Evolutionary conservation across 2,113 vertebrate genomes (phyloP), one percentile per base, ranked within the genome.

Genomic region (Pimephales promelas): DNA sequence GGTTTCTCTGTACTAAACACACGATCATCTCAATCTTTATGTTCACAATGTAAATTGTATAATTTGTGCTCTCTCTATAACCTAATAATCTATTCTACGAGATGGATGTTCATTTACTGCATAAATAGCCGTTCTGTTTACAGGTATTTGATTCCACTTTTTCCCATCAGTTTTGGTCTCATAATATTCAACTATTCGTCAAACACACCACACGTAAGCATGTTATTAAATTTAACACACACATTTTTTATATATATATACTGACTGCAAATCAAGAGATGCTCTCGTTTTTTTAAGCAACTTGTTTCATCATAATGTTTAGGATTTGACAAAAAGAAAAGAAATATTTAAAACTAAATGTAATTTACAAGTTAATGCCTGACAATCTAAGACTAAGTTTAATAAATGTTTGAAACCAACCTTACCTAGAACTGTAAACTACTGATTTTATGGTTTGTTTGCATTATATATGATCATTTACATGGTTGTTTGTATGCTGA

Each of bases 1-100:
- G 82, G 78, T 86, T 88, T 88, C 79, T 84, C 68, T 31, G 36
- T 83, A 62, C 68, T 83, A 52, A 73, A 81, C 81, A 82, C 56
- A 36, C 56, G 22, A 9, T 40, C n/a, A 73, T 82, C 56, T 47
- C 9, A 16, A 5, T 61, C 47, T 24, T 2, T 40, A 26, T 68
- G 26, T 73, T 13, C 24, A 16, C 7, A 78, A 45, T 61, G 8
- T 8, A 78, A 28, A 45, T 2, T 43, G 7, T 43, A 61, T 26
- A 18, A 78, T 26, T 43, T 24, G 18, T 8, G 22, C 24, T 40
- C 4, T 78, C 56, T 61, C 56, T 73, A 9, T 16, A 56, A 22
- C 26, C 8, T 76, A 22, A 8, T 10, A 4, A 49, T 43, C 1
- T 66, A 4, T 66, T 43, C 1, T 66, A 14, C 8, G 57, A 20